A percentile compares a stretch with the other conserved stretches of the same genome.
These are phyloP conservation scores for Drosophila greeni DNA, from an alignment of 2,888 invertebrate species.

Conservation along the genomic window DNA sequence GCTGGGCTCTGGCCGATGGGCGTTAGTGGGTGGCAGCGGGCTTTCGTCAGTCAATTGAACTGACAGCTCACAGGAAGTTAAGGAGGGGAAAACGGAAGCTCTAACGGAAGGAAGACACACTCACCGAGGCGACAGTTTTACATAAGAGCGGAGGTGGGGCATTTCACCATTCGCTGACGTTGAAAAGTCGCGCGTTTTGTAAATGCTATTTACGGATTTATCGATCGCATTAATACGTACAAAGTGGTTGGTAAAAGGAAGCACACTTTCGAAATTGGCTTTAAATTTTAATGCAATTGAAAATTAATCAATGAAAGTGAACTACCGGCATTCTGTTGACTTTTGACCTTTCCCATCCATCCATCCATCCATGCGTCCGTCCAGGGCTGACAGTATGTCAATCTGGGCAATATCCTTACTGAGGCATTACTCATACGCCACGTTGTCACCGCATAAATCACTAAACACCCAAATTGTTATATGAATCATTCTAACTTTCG, in stretches of 20 bases:
- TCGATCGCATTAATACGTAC: constrained; percentile 58
- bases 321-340: constrained; percentile 11
- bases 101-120: constrained; percentile 46
- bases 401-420: constrained; percentile 12
- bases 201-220: constrained; percentile 65
- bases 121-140: constrained; percentile 47
- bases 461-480: constrained; percentile 35
- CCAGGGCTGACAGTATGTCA: constrained; percentile 9
- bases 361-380: neutral
- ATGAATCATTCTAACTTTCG: constrained; percentile 46
- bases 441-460: constrained; percentile 40
- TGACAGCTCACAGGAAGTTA: constrained; percentile 30
- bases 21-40: constrained; percentile 13
- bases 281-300: constrained; percentile 25
- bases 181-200: constrained; percentile 56
- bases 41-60: constrained; percentile 29
- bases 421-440: constrained; percentile 44
- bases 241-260: constrained; percentile 15
- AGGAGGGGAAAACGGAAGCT: constrained; percentile 29
- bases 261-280: constrained; percentile 22
- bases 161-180: constrained; percentile 40
- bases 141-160: neutral
- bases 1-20: neutral
- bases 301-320: constrained; percentile 34
- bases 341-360: constrained; percentile 13